Percentiles rank a stretch among this genome's conserved stretches.
phyloP scores from a whole-genome alignment of 1,140 invertebrate genomes.

The Drosophila paulistorum region DNA sequence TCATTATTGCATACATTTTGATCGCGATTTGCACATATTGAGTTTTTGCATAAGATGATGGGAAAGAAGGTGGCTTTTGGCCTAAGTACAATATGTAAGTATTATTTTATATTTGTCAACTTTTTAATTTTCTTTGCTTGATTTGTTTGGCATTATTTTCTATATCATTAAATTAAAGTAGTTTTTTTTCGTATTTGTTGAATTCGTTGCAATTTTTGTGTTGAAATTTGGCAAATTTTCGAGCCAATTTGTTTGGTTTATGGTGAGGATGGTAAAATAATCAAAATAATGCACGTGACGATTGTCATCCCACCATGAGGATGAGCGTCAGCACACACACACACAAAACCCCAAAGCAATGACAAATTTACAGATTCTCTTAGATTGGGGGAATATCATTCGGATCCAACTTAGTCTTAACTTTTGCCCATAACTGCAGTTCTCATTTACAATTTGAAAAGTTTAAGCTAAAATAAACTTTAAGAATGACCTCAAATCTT shows the following conservation, averaged over 20 bases:
- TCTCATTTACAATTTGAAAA: too few species aligned
- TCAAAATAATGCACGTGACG: slow-evolving; percentile 9
- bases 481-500: too few species aligned
- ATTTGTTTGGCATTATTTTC: slow-evolving; percentile 73
- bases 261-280: neutral
- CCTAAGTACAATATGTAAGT: slow-evolving; percentile 19
- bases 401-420: too few species aligned
- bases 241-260: slow-evolving; percentile 2
- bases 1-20: slow-evolving; percentile 42
- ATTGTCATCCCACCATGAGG: slow-evolving; percentile 3
- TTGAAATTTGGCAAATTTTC: slow-evolving; percentile 8
- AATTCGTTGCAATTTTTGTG: neutral
- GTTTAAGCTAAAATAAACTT: too few species aligned
- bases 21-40: slow-evolving; percentile 61
- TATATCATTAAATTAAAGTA: slow-evolving; percentile 76
- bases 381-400: too few species aligned
- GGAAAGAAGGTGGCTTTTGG: neutral
- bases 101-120: slow-evolving; percentile 30
- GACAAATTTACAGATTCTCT: neutral
- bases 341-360: neutral
- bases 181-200: slow-evolving; percentile 18
- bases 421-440: too few species aligned
- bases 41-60: slow-evolving; percentile 29
- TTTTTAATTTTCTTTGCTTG: slow-evolving; percentile 38
- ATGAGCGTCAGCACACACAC: neutral